Evolutionary conservation across 2,888 invertebrate genomes (phyloP).

Genomic region (Himalopsyche japonica): DNA sequence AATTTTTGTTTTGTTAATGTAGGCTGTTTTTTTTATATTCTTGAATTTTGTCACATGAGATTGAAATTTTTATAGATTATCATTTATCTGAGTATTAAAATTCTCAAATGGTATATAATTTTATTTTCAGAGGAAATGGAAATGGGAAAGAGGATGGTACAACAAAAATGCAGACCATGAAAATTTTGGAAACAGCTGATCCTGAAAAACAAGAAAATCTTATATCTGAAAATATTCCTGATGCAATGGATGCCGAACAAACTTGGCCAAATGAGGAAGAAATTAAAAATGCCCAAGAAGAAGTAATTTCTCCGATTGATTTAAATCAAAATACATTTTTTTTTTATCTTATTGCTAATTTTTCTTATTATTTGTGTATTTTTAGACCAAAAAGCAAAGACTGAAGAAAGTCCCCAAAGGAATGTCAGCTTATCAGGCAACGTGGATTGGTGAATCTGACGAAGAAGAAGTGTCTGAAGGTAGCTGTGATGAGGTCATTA

Average conservation of each 20-base stretch:
- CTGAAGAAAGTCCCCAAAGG: constrained; percentile 90
- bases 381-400: constrained; percentile 63
- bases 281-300: constrained; percentile 70
- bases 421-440: constrained; percentile 96
- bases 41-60: background rate
- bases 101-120: constrained; percentile 43
- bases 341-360: background rate
- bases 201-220: constrained; percentile 73
- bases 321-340: background rate
- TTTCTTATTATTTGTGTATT: background rate
- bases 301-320: constrained; percentile 45
- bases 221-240: constrained; percentile 77
- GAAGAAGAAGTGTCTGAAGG: constrained; percentile 57
- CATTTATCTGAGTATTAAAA: constrained; percentile 43
- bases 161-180: constrained; percentile 46
- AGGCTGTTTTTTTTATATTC: background rate
- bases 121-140: constrained; percentile 42
- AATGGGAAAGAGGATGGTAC: constrained; percentile 54
- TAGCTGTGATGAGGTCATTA: constrained; percentile 51
- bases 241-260: constrained; percentile 94
- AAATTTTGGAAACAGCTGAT: constrained; percentile 65
- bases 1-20: too few species aligned
- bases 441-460: constrained; percentile 84
- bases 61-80: background rate
- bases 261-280: constrained; percentile 97